Percentiles rank a stretch among this genome's conserved stretches.
Evolutionary conservation across 2,888 invertebrate genomes (phyloP).

Genomic region (Mesochorus sp.): DNA sequence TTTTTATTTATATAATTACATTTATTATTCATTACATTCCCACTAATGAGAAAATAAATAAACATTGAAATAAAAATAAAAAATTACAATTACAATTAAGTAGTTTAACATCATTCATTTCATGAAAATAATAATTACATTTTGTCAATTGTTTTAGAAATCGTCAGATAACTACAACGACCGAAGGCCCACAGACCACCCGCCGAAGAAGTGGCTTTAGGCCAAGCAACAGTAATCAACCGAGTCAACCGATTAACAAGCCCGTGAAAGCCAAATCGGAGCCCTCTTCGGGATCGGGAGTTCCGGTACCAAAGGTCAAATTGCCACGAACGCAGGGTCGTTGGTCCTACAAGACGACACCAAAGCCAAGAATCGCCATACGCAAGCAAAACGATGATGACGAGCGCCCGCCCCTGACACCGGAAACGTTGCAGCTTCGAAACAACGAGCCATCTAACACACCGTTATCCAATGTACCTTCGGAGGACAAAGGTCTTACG

Average conservation of each 20-base stretch:
- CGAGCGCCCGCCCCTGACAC: slow-evolving; percentile 67
- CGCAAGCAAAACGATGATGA: slow-evolving; percentile 85
- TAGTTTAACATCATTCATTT: too few species aligned
- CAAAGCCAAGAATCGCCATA: slow-evolving; percentile 92
- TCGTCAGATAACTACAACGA: slow-evolving; percentile 72
- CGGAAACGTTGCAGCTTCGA: slow-evolving; percentile 46
- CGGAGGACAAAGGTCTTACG: slow-evolving; percentile 82
- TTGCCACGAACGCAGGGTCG: slow-evolving; percentile 91
- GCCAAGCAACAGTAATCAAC: slow-evolving; percentile 84
- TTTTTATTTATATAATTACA: too few species aligned
- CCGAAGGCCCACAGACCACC: slow-evolving; percentile 71
- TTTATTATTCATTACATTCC: too few species aligned
- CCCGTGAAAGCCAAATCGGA: slow-evolving; percentile 68
- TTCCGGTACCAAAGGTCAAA: slow-evolving; percentile 91
- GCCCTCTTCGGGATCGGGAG: slow-evolving; percentile 73
- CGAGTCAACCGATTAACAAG: slow-evolving; percentile 81
- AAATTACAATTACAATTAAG: background rate
- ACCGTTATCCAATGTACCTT: slow-evolving; percentile 62
- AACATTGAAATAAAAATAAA: background rate
- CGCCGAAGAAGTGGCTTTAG: slow-evolving; percentile 86
- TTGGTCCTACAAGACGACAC: slow-evolving; percentile 95
- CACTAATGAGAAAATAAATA: background rate
- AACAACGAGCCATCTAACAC: slow-evolving; percentile 82
- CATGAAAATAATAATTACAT: background rate
- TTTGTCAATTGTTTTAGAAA: slow-evolving; percentile 54